Percentiles rank a stretch among this genome's conserved stretches.
phyloP scores from a whole-genome alignment of 92 coral and sea anemone genomes.

The Porites rus region DNA sequence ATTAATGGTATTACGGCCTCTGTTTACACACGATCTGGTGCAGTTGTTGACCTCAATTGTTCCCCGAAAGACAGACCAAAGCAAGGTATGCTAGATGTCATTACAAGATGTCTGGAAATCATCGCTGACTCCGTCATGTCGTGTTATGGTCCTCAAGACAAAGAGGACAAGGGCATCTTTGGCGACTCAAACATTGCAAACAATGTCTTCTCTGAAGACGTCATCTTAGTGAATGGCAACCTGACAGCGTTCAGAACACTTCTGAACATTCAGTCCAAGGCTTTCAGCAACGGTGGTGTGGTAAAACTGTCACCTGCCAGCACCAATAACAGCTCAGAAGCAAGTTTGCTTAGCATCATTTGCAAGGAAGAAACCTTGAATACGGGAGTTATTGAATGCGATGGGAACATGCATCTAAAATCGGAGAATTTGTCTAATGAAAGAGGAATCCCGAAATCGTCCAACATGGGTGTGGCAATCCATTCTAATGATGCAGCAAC shows the following conservation, averaged over 20 bases:
- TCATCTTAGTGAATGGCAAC: conserved; percentile 58
- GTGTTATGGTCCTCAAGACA: conserved; percentile 29
- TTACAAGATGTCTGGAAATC: conserved; percentile 61
- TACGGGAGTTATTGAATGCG: conserved; percentile 59
- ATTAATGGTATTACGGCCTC: conserved; percentile 59
- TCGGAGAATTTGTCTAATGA: conserved; percentile 51
- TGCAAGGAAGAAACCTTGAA: conserved; percentile 42
- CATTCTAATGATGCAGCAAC: conserved; percentile 52
- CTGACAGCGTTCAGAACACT: conserved; percentile 42
- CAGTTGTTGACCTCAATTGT: conserved; percentile 46
- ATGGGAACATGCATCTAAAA: conserved; percentile 47
- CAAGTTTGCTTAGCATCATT: conserved; percentile 14
- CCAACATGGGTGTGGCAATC: conserved; percentile 30
- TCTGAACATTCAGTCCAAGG: conserved; percentile 42
- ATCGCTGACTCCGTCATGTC: conserved; percentile 45
- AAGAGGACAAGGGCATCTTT: conserved; percentile 14
- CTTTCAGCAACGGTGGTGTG: conserved; percentile 53
- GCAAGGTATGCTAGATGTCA: conserved; percentile 41
- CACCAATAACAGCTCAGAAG: conserved; percentile 10
- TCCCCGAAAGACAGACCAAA: conserved; percentile 1
- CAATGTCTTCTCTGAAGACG: conserved; percentile 45
- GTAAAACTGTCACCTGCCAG: conserved; percentile 41
- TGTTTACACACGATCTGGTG: conserved; percentile 56
- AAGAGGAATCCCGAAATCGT: conserved; percentile 55
- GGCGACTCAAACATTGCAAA: conserved; percentile 26